These are phyloP conservation scores for Aphis gossypii DNA, from an alignment of 1,140 invertebrate genomes.

Conservation along the genomic window DNA sequence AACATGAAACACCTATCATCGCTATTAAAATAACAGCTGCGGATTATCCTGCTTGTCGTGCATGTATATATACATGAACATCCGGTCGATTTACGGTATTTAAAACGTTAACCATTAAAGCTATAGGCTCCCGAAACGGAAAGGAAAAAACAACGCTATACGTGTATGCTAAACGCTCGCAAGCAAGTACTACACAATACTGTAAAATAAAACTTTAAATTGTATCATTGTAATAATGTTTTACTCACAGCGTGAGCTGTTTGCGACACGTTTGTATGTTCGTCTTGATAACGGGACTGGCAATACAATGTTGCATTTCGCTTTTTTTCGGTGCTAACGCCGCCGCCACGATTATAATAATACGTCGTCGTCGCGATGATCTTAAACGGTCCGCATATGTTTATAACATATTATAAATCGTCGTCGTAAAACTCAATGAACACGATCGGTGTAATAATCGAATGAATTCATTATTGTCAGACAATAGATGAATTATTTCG, in stretches of 20 bases:
- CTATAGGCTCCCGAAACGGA: background rate
- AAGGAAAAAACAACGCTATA: background rate
- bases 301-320: background rate
- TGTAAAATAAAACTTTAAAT: background rate
- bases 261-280: background rate
- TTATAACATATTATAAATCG: background rate
- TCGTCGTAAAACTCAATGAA: constrained; percentile 13
- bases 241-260: background rate
- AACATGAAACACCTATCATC: background rate
- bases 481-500: constrained; percentile 33
- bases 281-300: background rate
- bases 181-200: background rate
- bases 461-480: constrained; percentile 3
- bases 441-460: background rate
- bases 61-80: background rate
- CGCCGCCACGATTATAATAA: background rate
- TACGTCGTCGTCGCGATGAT: background rate
- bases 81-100: constrained; percentile 19
- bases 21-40: background rate
- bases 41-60: background rate
- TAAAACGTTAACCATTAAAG: background rate
- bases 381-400: background rate
- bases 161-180: background rate
- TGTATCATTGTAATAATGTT: background rate
- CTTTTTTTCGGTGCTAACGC: background rate